A percentile compares a stretch with the other conserved stretches of the same genome.
Evolutionary conservation across 2,888 invertebrate species (phyloP).

Genomic region (Drosophila cognata): DNA sequence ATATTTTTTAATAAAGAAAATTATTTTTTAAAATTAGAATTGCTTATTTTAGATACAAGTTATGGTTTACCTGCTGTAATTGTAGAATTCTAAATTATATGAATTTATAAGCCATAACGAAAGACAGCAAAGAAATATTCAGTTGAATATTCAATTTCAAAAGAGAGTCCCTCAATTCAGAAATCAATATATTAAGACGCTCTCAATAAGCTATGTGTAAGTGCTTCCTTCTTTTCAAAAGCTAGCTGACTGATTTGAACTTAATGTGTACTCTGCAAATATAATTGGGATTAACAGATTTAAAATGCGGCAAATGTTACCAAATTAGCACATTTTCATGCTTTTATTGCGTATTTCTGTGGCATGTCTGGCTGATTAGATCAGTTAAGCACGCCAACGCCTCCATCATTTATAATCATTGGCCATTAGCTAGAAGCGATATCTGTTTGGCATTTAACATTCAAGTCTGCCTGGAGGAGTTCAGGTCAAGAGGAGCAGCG

Average conservation of each 20-base stretch:
- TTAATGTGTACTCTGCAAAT: background rate
- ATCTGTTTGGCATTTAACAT: slow-evolving; percentile 34
- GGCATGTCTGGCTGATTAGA: background rate
- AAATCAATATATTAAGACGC: background rate
- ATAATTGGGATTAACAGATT: background rate
- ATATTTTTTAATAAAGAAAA: background rate
- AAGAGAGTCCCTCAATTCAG: background rate
- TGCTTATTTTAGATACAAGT: background rate
- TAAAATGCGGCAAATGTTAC: background rate
- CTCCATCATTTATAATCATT: slow-evolving; percentile 10
- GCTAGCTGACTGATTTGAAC: background rate
- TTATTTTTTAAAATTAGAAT: background rate
- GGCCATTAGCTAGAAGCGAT: slow-evolving; percentile 19
- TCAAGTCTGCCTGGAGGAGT: background rate
- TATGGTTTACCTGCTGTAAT: background rate
- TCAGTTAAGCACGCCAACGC: background rate
- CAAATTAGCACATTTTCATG: background rate
- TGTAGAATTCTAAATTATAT: background rate
- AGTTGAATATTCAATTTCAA: background rate
- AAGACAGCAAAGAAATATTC: background rate
- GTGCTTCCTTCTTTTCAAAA: background rate
- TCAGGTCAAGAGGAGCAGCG: background rate
- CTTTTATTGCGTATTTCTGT: background rate
- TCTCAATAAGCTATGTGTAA: background rate
- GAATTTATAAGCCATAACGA: background rate